These are phyloP conservation scores for Formica aserva DNA, from an alignment of 2,888 invertebrate species.

Conservation along the genomic window DNA sequence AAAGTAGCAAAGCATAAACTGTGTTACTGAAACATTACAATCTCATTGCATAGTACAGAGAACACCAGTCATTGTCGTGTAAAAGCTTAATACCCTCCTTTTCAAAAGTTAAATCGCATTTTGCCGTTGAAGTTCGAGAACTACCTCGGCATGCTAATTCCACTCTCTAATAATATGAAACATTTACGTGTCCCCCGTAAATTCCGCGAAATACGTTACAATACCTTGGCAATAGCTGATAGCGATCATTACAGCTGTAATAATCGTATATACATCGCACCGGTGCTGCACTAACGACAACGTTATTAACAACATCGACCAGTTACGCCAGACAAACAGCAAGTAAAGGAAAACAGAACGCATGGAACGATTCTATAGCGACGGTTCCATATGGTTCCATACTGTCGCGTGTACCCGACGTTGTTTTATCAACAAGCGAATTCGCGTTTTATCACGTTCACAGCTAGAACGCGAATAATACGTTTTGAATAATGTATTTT, in stretches of 20 bases:
- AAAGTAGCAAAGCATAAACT: slow-evolving; percentile 6
- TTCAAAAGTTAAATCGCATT: slow-evolving; percentile 52
- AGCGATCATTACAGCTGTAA: slow-evolving; percentile 40
- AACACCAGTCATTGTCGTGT: slow-evolving; percentile 41
- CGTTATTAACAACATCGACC: slow-evolving; percentile 44
- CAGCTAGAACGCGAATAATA: slow-evolving; percentile 62
- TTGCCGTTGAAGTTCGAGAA: slow-evolving; percentile 40
- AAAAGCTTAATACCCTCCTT: slow-evolving; percentile 49
- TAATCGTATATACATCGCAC: slow-evolving; percentile 27
- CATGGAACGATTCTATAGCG: slow-evolving; percentile 10
- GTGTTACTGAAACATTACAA: slow-evolving; percentile 27
- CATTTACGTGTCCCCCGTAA: slow-evolving; percentile 42
- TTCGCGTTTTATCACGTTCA: slow-evolving; percentile 64
- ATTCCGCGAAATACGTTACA: slow-evolving; percentile 37
- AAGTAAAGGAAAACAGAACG: slow-evolving; percentile 47
- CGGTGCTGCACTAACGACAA: slow-evolving; percentile 9
- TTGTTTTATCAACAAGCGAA: slow-evolving; percentile 55
- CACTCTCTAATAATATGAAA: slow-evolving; percentile 48
- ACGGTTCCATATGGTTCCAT: not conserved
- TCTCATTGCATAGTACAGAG: not conserved
- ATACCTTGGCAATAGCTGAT: slow-evolving; percentile 33
- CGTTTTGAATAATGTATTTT: slow-evolving; percentile 63
- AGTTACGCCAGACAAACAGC: slow-evolving; percentile 31
- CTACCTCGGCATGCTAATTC: slow-evolving; percentile 41
- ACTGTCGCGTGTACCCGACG: not conserved